Evolutionary conservation across 2,797 vertebrate species (phyloP), one percentile per base, ranked within the genome.

Genomic region (Danio aesculapii): DNA sequence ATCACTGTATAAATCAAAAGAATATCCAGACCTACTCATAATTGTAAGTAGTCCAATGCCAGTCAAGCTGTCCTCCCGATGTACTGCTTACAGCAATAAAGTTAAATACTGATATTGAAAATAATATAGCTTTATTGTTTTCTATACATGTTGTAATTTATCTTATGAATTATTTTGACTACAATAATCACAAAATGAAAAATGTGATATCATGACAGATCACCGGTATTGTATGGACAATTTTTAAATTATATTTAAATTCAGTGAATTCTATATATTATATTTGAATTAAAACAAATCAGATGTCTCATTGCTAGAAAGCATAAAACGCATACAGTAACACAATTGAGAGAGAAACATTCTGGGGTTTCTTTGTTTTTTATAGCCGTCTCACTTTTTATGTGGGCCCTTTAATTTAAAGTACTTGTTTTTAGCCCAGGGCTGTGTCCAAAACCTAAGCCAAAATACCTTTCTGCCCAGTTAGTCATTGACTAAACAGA

Each of bases 401-500:
- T 55, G 9, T 43, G 4, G 0, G 5, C 52, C 2, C 41, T 58
- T 21, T 58, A 21, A 55, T 72, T 44, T 44, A 39, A 72, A 21
- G 39, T 7, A 10, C 0, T 41, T n/a, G 49, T 12, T 53, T 52
- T 39, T 53, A 39, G 21, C 67, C 67, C 21, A 41, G 16, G 67
- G 21, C 14, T n/a, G 30, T 53, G 14, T 53, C 49, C 9, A 41
- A 53, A 70, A 70, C 49, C 9, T 43, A 43, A 13, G 50, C 68
- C 30, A 70, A 10, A 8, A 30, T 41, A 41, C 21, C 2, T 55
- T 43, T 70, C 50, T 55, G 16, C 10, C 10, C 16, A 41, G 30
- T 70, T 50, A 53, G 16, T 70, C 50, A 70, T n/a, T 41, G 30
- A 41, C 30, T 70, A 70, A 53, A 11, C 30, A 70, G 49, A 53